Conservation (phyloP, 2,888 invertebrate species). For the Helobdella robusta region DNA sequence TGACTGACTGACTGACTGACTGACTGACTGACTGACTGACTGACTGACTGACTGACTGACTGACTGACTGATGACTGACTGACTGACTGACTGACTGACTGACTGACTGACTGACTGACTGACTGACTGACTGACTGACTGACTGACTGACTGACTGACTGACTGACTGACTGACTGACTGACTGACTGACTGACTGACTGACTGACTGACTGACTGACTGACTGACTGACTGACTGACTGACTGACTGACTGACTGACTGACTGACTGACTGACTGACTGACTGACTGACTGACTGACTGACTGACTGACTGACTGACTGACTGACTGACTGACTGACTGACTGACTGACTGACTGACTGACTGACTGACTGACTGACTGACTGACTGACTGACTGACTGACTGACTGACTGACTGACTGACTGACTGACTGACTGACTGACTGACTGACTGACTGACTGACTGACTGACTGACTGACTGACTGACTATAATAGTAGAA, state of each 20-base stretch:
- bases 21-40: slow-evolving; percentile 4
- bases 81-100: slow-evolving; percentile 4
- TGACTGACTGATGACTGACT: too few species aligned
- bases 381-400: slow-evolving; percentile 4
- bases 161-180: slow-evolving; percentile 4
- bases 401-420: slow-evolving; percentile 4
- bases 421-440: slow-evolving; percentile 1
- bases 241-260: slow-evolving; percentile 4
- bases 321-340: slow-evolving; percentile 4
- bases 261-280: slow-evolving; percentile 4
- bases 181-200: slow-evolving; percentile 4
- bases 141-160: slow-evolving; percentile 4
- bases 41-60: slow-evolving; percentile 4
- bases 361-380: slow-evolving; percentile 4
- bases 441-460: slow-evolving; percentile 4
- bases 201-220: slow-evolving; percentile 4
- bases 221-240: background rate
- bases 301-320: slow-evolving; percentile 4
- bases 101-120: slow-evolving; percentile 4
- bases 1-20: slow-evolving; percentile 4
- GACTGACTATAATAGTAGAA: too few species aligned
- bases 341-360: slow-evolving; percentile 1
- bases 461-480: slow-evolving; percentile 4
- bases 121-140: slow-evolving; percentile 4
- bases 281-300: slow-evolving; percentile 4